Evolutionary conservation across 2,797 vertebrate genomes (phyloP), one percentile per base, ranked within the genome.

Genomic region (Sibirionetta formosa): DNA sequence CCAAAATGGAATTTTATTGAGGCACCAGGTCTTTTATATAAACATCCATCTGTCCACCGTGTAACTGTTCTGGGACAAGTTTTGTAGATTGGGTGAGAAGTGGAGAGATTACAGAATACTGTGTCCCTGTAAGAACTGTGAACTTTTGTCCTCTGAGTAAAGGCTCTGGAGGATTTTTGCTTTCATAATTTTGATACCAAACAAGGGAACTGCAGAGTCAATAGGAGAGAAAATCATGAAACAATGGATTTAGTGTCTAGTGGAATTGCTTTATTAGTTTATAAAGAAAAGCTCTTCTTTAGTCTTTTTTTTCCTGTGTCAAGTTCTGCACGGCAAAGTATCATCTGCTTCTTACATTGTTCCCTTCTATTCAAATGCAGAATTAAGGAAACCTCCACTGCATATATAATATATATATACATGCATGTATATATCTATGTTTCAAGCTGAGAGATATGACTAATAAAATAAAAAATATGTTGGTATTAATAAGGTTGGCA

Each of bases 381-480:
- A 94, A 78, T 82, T 80, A 93, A 92, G 79, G 63, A 83, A 88
- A 50, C 12, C 35, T 82, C 71, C 54, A 3, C 3, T 85, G 68
- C 42, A 29, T 82, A 53, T 36, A 54, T 80, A 68, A 48, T 80
- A 77, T 60, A 36, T 8, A 56, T 29, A 53, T 26, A 36, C 31
- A 27, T 5, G 24, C 75, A 22, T 70, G 4, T 46, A 14, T 65
- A 5, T 57, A 4, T 23, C 22, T 63, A 3, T 70, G 44, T 40
- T 70, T 76, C 61, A 70, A 83, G 58, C 75, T 93, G 56, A 58
- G 56, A 90, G 44, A 88, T 91, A 85, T 63, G 70, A 61, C 88
- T 97, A 95, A 95, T 95, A 95, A 95, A 94, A 97, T 57, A 94
- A 88, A 95, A 97, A 97, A 96, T 91, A 93, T 69, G 53, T 83